Base-by-base conservation (phyloP, 2,888 invertebrate genomes). In the Aphidoletes aphidimyza region DNA sequence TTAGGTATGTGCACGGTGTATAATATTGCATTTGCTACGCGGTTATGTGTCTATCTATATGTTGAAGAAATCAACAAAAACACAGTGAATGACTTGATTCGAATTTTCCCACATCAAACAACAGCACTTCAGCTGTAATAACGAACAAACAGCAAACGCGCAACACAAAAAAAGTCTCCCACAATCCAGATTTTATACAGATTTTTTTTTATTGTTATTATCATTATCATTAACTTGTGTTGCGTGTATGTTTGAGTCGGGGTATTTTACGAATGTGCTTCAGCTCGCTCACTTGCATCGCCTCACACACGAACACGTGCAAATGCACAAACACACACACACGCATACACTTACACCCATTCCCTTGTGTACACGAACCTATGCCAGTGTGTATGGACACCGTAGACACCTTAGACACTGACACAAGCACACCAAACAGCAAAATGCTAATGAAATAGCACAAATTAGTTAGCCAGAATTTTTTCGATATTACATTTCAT, bases 161-260 rank as follows among this genome's bases (percentile, higher is more conserved):
- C n/a, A 81, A 59, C 26, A 59, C 30, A 59, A 26, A 30, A 59
- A 59, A 81, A 81, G 22, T 81, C 81, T 81, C 81, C 81, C 81
- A 81, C 81, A 81, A 81, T 81, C 81, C 81, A 81, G 81, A 81
- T 81, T 37, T 81, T 81, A 81, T 81, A 81, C 81, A 81, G 81
- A 81, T 69, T 54, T 69, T 69, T 30, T 37, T 37, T 81, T 81
- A 37, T 81, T 81, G 81, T 81, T 81, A 37, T 81, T 81, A 81
- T 81, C 81, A 81, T 81, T 81, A 37, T 81, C 37, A 37, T 81
- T 81, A 81, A 81, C 37, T 37, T 37, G n/a, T n/a, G 81, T 81
- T 81, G 81, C 81, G 81, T 81, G 81, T 81, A 81, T 81, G 36
- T 81, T 81, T 81, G 81, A 37, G 37, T 37, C 36, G 81, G 81